Evolutionary conservation across 2,113 vertebrate species (phyloP).

Genomic region (Sebastes schlegelii): DNA sequence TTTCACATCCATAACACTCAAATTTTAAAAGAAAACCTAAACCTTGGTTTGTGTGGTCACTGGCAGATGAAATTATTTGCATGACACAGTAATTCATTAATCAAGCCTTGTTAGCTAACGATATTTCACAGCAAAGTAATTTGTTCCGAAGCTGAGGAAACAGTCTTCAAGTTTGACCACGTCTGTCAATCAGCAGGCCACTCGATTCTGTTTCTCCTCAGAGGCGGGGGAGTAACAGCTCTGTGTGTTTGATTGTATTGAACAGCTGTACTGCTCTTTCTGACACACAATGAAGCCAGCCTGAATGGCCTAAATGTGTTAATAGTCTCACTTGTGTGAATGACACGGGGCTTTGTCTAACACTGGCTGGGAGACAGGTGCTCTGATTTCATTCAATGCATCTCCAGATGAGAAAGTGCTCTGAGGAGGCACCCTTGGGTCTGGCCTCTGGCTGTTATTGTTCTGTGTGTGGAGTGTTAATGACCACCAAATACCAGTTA

Average conservation of each 20-base stretch:
- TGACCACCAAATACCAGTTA: constrained; percentile 34
- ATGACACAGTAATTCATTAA: constrained; percentile 29
- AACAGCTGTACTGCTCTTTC: constrained; percentile 69
- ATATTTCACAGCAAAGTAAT: constrained; percentile 43
- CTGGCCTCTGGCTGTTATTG: constrained; percentile 44
- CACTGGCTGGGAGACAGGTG: constrained; percentile 71
- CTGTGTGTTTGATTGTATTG: constrained; percentile 69
- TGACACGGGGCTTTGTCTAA: constrained; percentile 67
- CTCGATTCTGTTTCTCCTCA: constrained; percentile 30
- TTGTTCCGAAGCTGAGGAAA: constrained; percentile 34
- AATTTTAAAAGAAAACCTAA: not conserved
- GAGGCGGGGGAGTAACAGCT: constrained; percentile 31
- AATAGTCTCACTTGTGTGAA: constrained; percentile 77
- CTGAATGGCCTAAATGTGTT: constrained; percentile 71
- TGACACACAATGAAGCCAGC: constrained; percentile 74
- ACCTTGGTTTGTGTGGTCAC: not conserved
- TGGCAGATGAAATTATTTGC: constrained; percentile 14
- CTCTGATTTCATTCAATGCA: constrained; percentile 61
- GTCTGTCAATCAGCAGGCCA: constrained; percentile 52
- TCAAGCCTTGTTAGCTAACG: constrained; percentile 22
- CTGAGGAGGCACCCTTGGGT: constrained; percentile 12
- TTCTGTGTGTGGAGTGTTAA: constrained; percentile 16
- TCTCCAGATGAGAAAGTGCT: constrained; percentile 26
- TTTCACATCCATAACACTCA: not conserved
- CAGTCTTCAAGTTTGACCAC: constrained; percentile 40